Evolutionary conservation across 2,888 invertebrate genomes (phyloP).

Genomic region (Chromoteleia sp.): DNA sequence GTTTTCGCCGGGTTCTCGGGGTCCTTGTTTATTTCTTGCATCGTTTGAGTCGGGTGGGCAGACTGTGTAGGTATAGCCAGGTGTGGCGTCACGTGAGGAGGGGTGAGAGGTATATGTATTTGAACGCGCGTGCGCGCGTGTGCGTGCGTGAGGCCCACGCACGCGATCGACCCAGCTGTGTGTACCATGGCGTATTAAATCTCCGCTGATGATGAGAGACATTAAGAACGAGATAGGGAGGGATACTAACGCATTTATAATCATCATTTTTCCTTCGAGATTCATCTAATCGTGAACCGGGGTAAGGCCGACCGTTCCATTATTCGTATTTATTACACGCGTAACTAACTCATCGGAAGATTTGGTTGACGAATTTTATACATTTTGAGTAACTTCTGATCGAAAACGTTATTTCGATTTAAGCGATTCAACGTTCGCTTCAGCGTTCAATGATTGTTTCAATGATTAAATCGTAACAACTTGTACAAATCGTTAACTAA

Average conservation of each 20-base stretch:
- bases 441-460: no score
- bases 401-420: no score
- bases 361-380: no score
- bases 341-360: not conserved
- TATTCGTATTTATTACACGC: not conserved
- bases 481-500: no score
- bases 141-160: slow-evolving; percentile 71
- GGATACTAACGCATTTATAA: slow-evolving; percentile 46
- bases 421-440: no score
- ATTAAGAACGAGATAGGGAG: slow-evolving; percentile 46
- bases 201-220: slow-evolving; percentile 75
- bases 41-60: slow-evolving; percentile 55
- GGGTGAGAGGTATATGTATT: slow-evolving; percentile 73
- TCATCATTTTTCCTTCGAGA: slow-evolving; percentile 16
- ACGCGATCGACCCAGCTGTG: slow-evolving; percentile 66
- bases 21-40: slow-evolving; percentile 46
- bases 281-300: slow-evolving; percentile 5
- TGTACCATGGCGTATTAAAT: slow-evolving; percentile 74
- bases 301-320: not conserved
- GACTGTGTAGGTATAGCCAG: slow-evolving; percentile 71
- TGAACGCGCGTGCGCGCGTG: slow-evolving; percentile 34
- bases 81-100: slow-evolving; percentile 76
- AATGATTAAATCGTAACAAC: no score
- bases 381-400: no score
- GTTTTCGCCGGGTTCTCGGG: slow-evolving; percentile 34